These are phyloP conservation scores for Babyrousa celebensis DNA, from an alignment of 2,797 vertebrate species.

Conservation along the genomic window DNA sequence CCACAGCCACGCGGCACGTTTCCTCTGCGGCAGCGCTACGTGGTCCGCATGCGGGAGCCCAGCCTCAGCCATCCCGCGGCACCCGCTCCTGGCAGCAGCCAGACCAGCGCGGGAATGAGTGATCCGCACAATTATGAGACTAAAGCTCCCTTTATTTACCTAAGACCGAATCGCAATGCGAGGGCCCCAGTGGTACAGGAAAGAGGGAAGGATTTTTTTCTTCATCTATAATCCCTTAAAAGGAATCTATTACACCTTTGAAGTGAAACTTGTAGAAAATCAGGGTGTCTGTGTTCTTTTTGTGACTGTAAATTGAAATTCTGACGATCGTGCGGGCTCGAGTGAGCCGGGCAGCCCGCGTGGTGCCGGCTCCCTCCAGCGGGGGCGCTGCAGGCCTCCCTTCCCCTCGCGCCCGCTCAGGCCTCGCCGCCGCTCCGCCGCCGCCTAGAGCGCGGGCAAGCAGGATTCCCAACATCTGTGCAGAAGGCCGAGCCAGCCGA, in stretches of 20 bases:
- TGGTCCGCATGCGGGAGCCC: constrained; percentile 28
- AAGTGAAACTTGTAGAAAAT: neutral
- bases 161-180: neutral
- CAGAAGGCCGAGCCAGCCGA: neutral
- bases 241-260: neutral
- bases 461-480: neutral
- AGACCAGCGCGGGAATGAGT: neutral
- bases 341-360: neutral
- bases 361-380: constrained; percentile 27
- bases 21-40: constrained; percentile 45
- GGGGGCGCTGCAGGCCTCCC: constrained; percentile 83
- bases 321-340: neutral
- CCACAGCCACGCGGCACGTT: neutral
- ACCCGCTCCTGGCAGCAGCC: neutral
- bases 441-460: neutral
- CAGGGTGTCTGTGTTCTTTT: neutral
- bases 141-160: neutral
- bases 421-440: neutral
- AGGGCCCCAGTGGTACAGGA: neutral
- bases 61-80: neutral
- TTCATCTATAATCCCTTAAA: constrained; percentile 31
- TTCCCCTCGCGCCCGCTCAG: neutral
- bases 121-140: rapidly evolving
- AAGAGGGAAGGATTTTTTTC: neutral
- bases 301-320: constrained; percentile 19